Evolutionary conservation across 2,113 vertebrate species (phyloP).

Genomic region (Bubo bubo): DNA sequence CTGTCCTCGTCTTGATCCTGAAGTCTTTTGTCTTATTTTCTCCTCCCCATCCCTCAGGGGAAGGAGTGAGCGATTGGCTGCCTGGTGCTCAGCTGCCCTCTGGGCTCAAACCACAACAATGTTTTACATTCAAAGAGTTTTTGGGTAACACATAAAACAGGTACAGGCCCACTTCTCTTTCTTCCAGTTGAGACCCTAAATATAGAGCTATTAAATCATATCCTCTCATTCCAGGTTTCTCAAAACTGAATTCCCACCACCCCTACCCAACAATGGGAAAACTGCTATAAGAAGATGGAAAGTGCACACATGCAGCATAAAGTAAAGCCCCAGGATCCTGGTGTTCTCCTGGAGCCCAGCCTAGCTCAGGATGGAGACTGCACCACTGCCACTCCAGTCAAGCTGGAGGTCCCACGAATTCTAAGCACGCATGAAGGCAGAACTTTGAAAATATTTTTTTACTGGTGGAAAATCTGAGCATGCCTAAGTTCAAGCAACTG

Average conservation of each 20-base stretch:
- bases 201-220: background rate
- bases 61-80: no score
- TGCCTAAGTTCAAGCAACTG: background rate
- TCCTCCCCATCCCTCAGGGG: no score
- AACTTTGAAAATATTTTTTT: background rate
- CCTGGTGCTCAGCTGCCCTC: no score
- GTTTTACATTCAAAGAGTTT: background rate
- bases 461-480: background rate
- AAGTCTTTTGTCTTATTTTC: no score
- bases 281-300: background rate
- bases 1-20: no score
- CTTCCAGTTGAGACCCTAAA: background rate
- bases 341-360: background rate
- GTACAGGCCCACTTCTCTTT: background rate
- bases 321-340: background rate
- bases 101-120: no score
- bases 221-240: background rate
- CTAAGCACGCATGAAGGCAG: background rate
- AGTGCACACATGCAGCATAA: background rate
- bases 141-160: background rate
- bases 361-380: background rate
- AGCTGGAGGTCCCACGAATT: background rate
- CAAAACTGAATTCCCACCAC: background rate
- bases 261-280: fast-evolving
- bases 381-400: background rate